Percentiles rank a stretch among this genome's conserved stretches.
Evolutionary conservation across 2,888 invertebrate genomes (phyloP).

Genomic region (Stenodema calcarata): DNA sequence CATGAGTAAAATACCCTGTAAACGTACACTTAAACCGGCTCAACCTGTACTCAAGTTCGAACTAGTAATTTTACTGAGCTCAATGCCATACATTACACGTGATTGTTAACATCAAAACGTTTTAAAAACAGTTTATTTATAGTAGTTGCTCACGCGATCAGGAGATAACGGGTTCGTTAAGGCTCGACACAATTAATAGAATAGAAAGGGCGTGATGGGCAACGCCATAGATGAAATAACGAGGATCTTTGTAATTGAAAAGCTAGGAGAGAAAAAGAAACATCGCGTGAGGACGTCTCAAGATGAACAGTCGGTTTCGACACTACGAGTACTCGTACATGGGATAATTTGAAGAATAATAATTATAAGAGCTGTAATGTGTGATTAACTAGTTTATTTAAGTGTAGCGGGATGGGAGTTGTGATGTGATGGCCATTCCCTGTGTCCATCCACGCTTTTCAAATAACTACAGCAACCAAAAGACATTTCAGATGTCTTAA

Average conservation of each 20-base stretch:
- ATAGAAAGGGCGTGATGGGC: not conserved
- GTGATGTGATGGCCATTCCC: no score
- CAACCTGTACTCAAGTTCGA: no score
- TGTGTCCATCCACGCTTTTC: no score
- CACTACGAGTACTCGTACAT: not conserved
- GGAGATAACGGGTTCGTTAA: not conserved
- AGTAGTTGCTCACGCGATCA: not conserved
- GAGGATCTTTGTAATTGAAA: not conserved
- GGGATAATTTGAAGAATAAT: not conserved
- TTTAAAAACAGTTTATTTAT: not conserved
- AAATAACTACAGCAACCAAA: no score
- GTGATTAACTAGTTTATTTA: no score
- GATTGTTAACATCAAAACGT: not conserved
- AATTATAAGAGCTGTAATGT: no score
- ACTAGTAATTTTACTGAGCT: not conserved
- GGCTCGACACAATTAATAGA: not conserved
- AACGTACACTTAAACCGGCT: no score
- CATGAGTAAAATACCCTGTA: no score
- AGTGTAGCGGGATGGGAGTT: no score
- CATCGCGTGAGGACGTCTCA: not conserved
- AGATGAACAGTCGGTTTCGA: not conserved
- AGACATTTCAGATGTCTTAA: no score
- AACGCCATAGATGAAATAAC: not conserved
- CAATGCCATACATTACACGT: not conserved
- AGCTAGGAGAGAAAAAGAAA: not conserved